phyloP scores from a whole-genome alignment of 2,797 vertebrate species.

The Acrossocheilus wenchowensis region DNA sequence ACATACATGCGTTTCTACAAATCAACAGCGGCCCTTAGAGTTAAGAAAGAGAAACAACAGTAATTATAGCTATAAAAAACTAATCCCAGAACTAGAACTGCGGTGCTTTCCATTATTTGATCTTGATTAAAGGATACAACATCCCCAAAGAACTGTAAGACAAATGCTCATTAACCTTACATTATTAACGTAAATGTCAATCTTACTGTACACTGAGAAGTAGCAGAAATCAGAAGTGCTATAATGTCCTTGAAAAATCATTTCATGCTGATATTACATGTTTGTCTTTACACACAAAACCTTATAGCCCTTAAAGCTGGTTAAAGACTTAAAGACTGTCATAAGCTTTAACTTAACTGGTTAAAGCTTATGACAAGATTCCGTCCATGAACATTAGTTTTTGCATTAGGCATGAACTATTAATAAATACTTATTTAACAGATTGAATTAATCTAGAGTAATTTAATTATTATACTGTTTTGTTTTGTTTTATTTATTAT shows the following conservation, averaged over 20 bases:
- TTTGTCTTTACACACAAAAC: too few species aligned
- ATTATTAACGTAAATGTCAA: neutral
- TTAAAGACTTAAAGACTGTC: too few species aligned
- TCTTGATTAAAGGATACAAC: neutral
- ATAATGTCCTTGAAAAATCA: neutral
- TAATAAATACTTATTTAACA: neutral
- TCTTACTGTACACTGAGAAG: neutral
- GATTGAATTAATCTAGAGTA: neutral
- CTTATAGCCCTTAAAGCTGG: too few species aligned
- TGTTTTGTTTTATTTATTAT: too few species aligned
- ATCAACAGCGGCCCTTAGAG: conserved; percentile 47
- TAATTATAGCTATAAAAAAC: neutral
- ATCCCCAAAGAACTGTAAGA: neutral
- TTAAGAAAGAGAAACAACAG: neutral
- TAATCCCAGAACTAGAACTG: neutral
- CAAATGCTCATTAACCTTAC: neutral
- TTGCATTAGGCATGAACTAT: neutral
- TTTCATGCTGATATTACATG: neutral
- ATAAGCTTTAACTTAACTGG: too few species aligned
- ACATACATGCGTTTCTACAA: neutral
- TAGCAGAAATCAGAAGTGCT: neutral
- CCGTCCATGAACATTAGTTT: neutral
- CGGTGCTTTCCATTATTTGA: neutral
- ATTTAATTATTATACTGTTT: neutral
- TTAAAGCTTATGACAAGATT: neutral